phyloP scores from a whole-genome alignment of 2,888 invertebrate species.

The Caenorhabditis zanzibari region DNA sequence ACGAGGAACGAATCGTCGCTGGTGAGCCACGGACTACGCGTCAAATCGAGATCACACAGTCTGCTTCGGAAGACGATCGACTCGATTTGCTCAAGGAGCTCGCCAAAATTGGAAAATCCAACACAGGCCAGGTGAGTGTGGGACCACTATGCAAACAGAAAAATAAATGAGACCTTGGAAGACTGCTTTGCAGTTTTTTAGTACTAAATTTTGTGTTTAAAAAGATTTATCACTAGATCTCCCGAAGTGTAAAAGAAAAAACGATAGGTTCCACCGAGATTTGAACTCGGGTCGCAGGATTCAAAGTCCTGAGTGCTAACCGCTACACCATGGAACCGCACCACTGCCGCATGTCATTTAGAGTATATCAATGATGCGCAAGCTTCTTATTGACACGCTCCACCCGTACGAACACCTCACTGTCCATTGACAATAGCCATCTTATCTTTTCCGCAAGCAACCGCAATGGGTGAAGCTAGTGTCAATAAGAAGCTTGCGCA shows the following conservation, averaged over 20 bases:
- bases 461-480: not conserved
- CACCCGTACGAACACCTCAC: constrained; percentile 4
- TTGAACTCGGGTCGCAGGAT: constrained; percentile 76
- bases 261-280: constrained; percentile 76
- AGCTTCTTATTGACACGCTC: too few species aligned
- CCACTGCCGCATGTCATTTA: too few species aligned
- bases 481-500: constrained; percentile 2
- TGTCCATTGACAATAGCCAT: not conserved
- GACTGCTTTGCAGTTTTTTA: not conserved
- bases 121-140: constrained; percentile 53
- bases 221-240: too few species aligned
- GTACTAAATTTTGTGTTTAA: not conserved
- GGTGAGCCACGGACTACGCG: constrained; percentile 58
- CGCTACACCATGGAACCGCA: constrained; percentile 75
- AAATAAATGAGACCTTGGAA: constrained; percentile 3
- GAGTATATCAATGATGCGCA: too few species aligned
- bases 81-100: constrained; percentile 70
- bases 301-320: constrained; percentile 77
- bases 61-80: constrained; percentile 68
- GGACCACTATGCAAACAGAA: not conserved
- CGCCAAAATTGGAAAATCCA: constrained; percentile 67
- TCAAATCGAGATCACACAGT: constrained; percentile 67
- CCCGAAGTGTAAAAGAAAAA: constrained; percentile 72
- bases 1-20: constrained; percentile 22
- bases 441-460: not conserved